Evolutionary conservation across 2,113 vertebrate genomes (phyloP).

Genomic region (Falco punctatus): DNA sequence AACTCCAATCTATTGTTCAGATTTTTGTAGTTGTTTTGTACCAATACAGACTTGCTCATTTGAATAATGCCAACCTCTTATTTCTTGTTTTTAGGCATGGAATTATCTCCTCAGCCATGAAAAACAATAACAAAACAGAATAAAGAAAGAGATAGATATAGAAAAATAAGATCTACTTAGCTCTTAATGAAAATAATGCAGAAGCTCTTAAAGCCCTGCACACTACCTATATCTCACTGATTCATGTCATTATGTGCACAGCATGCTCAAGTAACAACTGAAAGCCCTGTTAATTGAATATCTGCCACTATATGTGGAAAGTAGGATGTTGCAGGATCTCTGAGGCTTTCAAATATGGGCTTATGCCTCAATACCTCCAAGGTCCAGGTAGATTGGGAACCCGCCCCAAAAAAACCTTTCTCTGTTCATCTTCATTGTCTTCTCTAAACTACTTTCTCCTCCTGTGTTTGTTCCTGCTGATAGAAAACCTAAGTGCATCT

Average conservation of each 20-base stretch:
- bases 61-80: not conserved
- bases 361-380: not conserved
- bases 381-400: not conserved
- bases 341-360: not conserved
- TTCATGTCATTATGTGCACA: not conserved
- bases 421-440: not conserved
- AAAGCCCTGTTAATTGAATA: not conserved
- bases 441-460: not conserved
- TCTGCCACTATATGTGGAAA: not conserved
- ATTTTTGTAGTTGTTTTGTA: not conserved
- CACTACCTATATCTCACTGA: not conserved
- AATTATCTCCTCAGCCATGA: not conserved
- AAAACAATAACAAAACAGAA: not conserved
- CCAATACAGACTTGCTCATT: not conserved
- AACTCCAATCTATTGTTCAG: not conserved
- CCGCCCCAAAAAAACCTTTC: rapidly evolving
- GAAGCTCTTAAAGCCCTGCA: not conserved
- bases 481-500: not conserved
- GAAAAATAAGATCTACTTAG: not conserved
- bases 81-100: not conserved
- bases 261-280: not conserved
- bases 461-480: not conserved
- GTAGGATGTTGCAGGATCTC: not conserved
- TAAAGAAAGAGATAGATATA: not conserved
- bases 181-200: not conserved